Conservation (phyloP, 2,797 vertebrate genomes). For the Hafferia zeledoni region DNA sequence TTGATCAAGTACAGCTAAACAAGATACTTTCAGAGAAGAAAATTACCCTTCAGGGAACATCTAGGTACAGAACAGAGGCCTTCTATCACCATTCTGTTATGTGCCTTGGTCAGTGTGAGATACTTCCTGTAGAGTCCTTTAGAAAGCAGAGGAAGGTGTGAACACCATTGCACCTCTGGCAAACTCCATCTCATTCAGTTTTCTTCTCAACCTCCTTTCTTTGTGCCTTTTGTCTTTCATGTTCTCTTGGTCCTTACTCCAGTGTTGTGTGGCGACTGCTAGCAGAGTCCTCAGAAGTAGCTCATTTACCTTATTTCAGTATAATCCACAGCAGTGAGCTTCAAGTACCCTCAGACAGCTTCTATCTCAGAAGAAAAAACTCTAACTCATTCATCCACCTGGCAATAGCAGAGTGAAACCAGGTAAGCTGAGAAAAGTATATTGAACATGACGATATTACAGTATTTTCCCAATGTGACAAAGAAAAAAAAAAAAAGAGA, state of each 20-base stretch:
- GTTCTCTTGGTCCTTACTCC: not conserved
- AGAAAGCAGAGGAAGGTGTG: not conserved
- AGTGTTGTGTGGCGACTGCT: not conserved
- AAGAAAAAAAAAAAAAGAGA: not conserved
- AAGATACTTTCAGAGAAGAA: not conserved
- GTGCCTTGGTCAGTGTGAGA: not conserved
- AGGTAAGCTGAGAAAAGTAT: not conserved
- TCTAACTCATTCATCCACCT: not conserved
- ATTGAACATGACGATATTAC: not conserved
- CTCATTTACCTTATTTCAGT: not conserved
- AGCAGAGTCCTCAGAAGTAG: not conserved
- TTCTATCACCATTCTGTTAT: not conserved
- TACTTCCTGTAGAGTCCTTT: not conserved
- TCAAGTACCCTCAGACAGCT: not conserved
- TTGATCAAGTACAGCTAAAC: not conserved
- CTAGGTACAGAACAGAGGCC: not conserved
- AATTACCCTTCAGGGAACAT: not conserved
- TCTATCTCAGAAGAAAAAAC: not conserved
- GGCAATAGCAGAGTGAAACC: not conserved
- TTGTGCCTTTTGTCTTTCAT: not conserved
- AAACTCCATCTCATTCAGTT: not conserved
- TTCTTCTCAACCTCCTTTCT: not conserved
- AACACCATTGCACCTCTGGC: not conserved
- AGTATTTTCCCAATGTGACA: not conserved
- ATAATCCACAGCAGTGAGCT: not conserved